These are phyloP conservation scores for Hepsetus odoe DNA, from an alignment of 2,113 vertebrate genomes.

Conservation along the genomic window DNA sequence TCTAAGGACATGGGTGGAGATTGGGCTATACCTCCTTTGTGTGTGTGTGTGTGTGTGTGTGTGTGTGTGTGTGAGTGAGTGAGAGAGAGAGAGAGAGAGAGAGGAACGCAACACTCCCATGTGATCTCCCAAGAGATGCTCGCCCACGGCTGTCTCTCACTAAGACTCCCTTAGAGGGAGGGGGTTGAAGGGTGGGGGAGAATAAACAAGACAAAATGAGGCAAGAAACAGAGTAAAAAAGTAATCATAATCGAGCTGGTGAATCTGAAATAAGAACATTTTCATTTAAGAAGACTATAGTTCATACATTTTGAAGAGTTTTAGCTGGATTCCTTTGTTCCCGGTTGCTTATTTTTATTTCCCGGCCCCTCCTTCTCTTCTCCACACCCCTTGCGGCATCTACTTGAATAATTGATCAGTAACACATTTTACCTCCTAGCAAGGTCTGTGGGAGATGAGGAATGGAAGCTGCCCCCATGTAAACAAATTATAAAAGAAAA, in stretches of 20 bases:
- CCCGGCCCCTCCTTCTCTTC: background rate
- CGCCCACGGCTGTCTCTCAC: constrained; percentile 32
- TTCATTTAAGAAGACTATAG: constrained; percentile 1
- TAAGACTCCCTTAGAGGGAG: constrained; percentile 35
- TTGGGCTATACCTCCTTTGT: constrained; percentile 12
- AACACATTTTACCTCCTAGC: constrained; percentile 58
- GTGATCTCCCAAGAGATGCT: constrained; percentile 28
- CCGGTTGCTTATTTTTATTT: constrained; percentile 21
- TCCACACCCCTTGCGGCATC: constrained; percentile 46
- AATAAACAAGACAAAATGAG: constrained; percentile 26
- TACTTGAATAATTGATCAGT: constrained; percentile 75
- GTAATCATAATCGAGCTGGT: constrained; percentile 7
- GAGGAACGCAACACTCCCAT: background rate
- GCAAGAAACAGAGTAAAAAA: constrained; percentile 5
- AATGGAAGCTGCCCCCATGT: constrained; percentile 49
- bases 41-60: background rate
- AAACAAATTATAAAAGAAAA: constrained; percentile 16
- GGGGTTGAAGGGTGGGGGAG: constrained; percentile 42
- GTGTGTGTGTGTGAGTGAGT: background rate
- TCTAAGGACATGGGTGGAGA: background rate
- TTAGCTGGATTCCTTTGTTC: background rate
- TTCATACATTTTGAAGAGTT: background rate
- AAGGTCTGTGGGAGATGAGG: constrained; percentile 5
- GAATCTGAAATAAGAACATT: constrained; percentile 1
- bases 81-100: background rate